phyloP scores from a whole-genome alignment of 1,140 invertebrate genomes.

The Lordiphosa mommai region DNA sequence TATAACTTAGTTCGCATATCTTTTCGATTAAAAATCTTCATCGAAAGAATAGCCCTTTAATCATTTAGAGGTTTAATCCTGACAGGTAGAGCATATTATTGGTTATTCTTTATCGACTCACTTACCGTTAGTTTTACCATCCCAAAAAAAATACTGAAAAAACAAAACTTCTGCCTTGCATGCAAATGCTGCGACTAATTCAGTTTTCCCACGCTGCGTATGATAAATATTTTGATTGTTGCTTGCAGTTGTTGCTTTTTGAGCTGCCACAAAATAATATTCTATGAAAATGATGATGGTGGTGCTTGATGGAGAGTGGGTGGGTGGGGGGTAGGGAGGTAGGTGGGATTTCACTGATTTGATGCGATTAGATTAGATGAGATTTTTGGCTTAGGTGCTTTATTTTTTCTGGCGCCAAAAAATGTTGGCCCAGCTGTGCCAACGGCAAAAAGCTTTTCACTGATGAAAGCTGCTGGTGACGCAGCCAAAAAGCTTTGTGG shows the following conservation, averaged over 20 bases:
- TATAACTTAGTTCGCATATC: too few species aligned
- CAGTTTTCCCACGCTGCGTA: slow-evolving; percentile 11
- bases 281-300: too few species aligned
- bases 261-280: background rate
- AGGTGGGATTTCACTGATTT: slow-evolving; percentile 35
- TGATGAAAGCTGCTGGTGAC: slow-evolving; percentile 30
- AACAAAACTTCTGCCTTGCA: too few species aligned
- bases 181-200: too few species aligned
- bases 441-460: slow-evolving; percentile 31
- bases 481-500: slow-evolving; percentile 49
- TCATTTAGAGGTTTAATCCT: too few species aligned
- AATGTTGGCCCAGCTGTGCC: slow-evolving; percentile 8
- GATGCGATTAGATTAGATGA: slow-evolving; percentile 63
- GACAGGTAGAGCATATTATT: too few species aligned
- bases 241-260: background rate
- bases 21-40: too few species aligned
- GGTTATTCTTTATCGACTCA: too few species aligned
- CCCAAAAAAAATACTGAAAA: too few species aligned
- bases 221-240: slow-evolving; percentile 26
- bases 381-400: slow-evolving; percentile 35
- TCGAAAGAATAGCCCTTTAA: too few species aligned
- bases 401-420: slow-evolving; percentile 55
- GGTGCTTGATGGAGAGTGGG: too few species aligned
- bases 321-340: background rate
- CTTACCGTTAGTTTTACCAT: too few species aligned